phyloP scores from a whole-genome alignment of 1,140 invertebrate species.

The Meloidogyne chitwoodi region DNA sequence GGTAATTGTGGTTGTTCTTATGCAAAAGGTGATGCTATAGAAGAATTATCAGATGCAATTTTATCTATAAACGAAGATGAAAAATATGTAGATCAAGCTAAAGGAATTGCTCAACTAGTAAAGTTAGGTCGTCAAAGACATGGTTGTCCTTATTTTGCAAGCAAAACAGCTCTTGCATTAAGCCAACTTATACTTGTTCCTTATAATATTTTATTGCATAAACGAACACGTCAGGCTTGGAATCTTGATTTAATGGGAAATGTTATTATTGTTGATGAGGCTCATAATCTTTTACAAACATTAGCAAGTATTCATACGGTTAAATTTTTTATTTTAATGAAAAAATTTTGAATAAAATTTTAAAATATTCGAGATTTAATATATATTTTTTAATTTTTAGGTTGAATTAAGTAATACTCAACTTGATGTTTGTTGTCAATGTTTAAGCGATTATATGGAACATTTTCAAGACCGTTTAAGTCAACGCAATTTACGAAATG shows the following conservation, averaged over 20 bases:
- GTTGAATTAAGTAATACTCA: conserved; percentile 69
- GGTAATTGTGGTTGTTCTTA: conserved; percentile 34
- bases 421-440: conserved; percentile 61
- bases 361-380: too few relatives aligned
- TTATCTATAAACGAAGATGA: conserved; percentile 13
- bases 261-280: conserved; percentile 90
- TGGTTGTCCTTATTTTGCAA: conserved; percentile 57
- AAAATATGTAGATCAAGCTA: background rate
- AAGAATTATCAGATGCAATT: conserved; percentile 46
- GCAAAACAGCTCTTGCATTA: conserved; percentile 29
- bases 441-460: conserved; percentile 70
- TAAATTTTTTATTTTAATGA: background rate
- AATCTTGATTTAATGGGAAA: conserved; percentile 71
- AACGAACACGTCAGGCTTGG: conserved; percentile 75
- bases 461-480: conserved; percentile 74
- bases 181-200: conserved; percentile 62
- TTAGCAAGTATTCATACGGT: conserved; percentile 78
- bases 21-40: conserved; percentile 43
- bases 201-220: conserved; percentile 74
- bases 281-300: conserved; percentile 88
- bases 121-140: conserved; percentile 31
- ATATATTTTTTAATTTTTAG: conserved; percentile 3
- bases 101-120: conserved; percentile 21
- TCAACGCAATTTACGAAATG: conserved; percentile 75
- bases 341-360: background rate